phyloP scores from a whole-genome alignment of 30 jellyfish, hydroid and myxozoan species.

The Hydractinia symbiolongicarpus region DNA sequence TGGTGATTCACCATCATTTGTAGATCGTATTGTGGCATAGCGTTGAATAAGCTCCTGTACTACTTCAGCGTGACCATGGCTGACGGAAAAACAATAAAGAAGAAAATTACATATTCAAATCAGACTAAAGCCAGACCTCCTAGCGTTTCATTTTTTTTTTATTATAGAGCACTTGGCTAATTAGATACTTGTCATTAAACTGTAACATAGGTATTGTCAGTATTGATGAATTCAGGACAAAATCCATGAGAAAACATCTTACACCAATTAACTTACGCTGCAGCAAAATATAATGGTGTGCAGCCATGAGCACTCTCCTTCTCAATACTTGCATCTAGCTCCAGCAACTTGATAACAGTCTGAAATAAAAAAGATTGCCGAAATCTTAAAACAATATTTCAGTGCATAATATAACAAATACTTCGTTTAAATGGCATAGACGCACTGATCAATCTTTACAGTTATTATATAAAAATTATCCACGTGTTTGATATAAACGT shows the following conservation, averaged over 20 bases:
- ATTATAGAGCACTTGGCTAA: neutral
- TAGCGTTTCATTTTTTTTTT: neutral
- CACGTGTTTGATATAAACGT: no score
- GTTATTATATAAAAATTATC: no score
- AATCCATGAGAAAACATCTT: neutral
- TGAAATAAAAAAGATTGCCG: constrained; percentile 14
- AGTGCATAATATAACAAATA: no score
- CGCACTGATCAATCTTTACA: no score
- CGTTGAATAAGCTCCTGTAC: constrained; percentile 45
- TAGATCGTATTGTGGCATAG: constrained; percentile 42
- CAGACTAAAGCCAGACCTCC: neutral
- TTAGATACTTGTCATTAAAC: neutral
- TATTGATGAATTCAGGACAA: neutral
- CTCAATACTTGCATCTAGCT: constrained; percentile 61
- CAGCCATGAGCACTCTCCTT: constrained; percentile 58
- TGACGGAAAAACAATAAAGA: constrained; percentile 3
- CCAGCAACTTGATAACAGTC: constrained; percentile 72
- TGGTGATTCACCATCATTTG: constrained; percentile 54
- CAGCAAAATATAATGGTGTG: constrained; percentile 80
- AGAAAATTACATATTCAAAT: neutral
- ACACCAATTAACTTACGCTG: constrained; percentile 47
- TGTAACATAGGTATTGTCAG: neutral
- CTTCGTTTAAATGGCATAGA: no score
- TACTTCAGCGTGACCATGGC: constrained; percentile 85
- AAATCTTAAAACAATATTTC: neutral